Conservation (phyloP, 2,888 invertebrate genomes). For the Sicus ferrugineus region DNA sequence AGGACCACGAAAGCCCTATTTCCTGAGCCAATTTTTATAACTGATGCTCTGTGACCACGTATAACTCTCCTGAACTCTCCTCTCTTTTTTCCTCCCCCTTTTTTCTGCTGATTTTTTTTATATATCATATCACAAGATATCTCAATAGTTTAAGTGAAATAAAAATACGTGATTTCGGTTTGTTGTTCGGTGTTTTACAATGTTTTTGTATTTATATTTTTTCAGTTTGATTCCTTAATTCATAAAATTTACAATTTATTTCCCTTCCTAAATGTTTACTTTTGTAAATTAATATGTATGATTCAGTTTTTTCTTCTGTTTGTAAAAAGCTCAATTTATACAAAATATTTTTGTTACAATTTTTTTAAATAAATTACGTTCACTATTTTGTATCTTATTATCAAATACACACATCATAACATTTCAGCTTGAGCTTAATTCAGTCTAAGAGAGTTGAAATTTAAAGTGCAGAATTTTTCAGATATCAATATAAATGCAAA, state of each 20-base stretch:
- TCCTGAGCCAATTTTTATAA: too few relatives aligned
- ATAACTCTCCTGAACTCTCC: too few relatives aligned
- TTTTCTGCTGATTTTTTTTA: too few relatives aligned
- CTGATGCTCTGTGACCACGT: too few relatives aligned
- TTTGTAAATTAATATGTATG: constrained; percentile 26
- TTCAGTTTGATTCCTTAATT: too few relatives aligned
- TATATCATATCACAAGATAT: too few relatives aligned
- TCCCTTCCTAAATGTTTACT: not conserved
- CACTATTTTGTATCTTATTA: constrained; percentile 15
- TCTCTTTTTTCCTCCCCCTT: too few relatives aligned
- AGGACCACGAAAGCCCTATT: too few relatives aligned
- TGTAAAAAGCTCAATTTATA: constrained; percentile 39
- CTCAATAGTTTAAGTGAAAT: too few relatives aligned
- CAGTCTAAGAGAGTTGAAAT: constrained; percentile 28
- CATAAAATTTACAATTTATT: constrained; percentile 6
- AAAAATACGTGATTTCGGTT: too few relatives aligned
- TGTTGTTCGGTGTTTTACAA: too few relatives aligned
- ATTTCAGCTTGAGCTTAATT: constrained; percentile 29
- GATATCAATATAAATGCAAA: constrained; percentile 26
- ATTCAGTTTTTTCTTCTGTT: constrained; percentile 24
- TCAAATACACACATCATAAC: constrained; percentile 20
- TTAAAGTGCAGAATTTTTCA: not conserved
- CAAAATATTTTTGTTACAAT: constrained; percentile 38
- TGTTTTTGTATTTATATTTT: too few relatives aligned
- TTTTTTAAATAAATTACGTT: constrained; percentile 37